Evolutionary conservation across 2,888 invertebrate genomes (phyloP), one percentile per base, ranked within the genome.

Genomic region (Lamproptera curius): DNA sequence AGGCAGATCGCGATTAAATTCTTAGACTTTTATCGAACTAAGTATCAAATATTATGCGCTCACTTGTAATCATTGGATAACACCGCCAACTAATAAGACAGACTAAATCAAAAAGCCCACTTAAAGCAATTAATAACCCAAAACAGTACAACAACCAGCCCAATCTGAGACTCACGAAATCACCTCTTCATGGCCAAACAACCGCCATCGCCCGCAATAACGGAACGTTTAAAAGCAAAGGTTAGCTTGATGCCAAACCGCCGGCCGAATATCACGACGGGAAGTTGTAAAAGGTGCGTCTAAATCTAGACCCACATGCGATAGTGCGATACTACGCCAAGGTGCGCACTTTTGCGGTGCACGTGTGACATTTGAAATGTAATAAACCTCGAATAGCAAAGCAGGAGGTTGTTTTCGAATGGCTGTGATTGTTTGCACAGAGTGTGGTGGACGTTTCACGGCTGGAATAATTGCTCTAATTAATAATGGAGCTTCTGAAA

Each of bases 201-300:
- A 16, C 38, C 20, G 11, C 16, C 9, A 37, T 16, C 28, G 34
- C n/a, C 16, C 4, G 16, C n/a, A 4, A 31, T 20, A 20, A 5
- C 37, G 34, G n/a, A 38, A 43, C 35, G 43, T 16, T 39, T 16
- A 15, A 33, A 35, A 51, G 43, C 41, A 51, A 52, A 51, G 49
- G 48, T 43, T 35, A 48, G 16, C 16, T 15, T 26, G 20, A 31
- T 46, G 54, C n/a, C 52, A 54, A 56, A 51, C 51, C 35, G 41
- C 44, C 34, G 37, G 26, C 31, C 43, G 54, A 54, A 56, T 52
- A 56, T 16, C 37, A n/a, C n/a, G 26, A 44, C 41, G 45, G 56
- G 56, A 56, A 51, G 49, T 48, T 16, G 45, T 38, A 44, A 35
- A 39, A 23, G 39, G n/a, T 16, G 48, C 9, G 16, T 20, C 8